Evolutionary conservation across 2,113 vertebrate genomes (phyloP), one percentile per base, ranked within the genome.

Genomic region (Clarias gariepinus): DNA sequence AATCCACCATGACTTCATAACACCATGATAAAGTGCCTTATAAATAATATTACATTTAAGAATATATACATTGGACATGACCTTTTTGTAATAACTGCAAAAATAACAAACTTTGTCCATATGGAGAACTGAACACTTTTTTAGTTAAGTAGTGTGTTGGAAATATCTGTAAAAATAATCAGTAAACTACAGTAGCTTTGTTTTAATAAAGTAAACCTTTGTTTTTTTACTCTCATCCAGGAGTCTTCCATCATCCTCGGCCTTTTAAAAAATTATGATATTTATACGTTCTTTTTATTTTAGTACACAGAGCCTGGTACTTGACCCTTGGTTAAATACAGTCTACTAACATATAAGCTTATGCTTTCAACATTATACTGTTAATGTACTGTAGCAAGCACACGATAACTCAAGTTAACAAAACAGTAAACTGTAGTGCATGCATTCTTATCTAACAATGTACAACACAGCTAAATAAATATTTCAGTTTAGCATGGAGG

Each of bases 241-340:
- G 21, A 82, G 11, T 18, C 23, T 36, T 82, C 64, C 36, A 66
- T 60, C 16, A 80, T 21, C 60, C 47, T 82, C 52, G 30, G n/a
- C 11, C 4, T 28, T 82, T 25, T 18, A 47, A 47, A 8, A 47
- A 47, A 47, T 52, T 28, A n/a, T 13, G 11, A 66, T 66, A 66
- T 66, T 66, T 23, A 82, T 82, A 66, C 66, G 28, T 82, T 82
- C 80, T 66, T 64, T 23, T 61, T 36, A 66, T 41, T 61, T 82
- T 47, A 28, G 81, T 30, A 66, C 12, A 13, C 61, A 52, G 61
- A 82, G 23, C 33, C 66, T 16, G 36, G 21, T 25, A 30, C 30
- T 60, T 47, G 8, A 58, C 3, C 1, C 61, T 64, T 52, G 23
- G 61, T 36, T 66, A 41, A 82, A 82, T 82, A 4, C n/a, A 82